phyloP scores from a whole-genome alignment of 2,797 vertebrate species.

The Galaxias olidus region DNA sequence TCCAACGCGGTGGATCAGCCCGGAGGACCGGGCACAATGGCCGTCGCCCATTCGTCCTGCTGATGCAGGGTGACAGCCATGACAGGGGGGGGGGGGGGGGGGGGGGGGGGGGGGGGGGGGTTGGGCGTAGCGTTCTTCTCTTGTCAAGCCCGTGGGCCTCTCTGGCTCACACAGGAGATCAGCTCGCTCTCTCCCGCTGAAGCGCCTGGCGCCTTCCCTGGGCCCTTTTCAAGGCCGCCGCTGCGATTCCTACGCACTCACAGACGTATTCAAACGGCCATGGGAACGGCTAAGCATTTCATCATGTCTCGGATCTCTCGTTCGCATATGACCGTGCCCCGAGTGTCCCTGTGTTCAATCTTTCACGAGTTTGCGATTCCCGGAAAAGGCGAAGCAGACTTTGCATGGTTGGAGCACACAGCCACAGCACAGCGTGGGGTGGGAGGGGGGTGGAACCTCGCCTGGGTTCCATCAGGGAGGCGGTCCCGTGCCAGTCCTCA shows the following conservation, averaged over 20 bases:
- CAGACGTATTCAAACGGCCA: slow-evolving; percentile 3
- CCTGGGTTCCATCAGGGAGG: slow-evolving; percentile 52
- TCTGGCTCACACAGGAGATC: slow-evolving; percentile 48
- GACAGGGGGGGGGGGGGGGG: slow-evolving; percentile 38
- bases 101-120: slow-evolving; percentile 27
- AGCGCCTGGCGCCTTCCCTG: slow-evolving; percentile 46
- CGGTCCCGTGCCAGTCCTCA: slow-evolving; percentile 36
- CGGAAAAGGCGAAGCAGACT: slow-evolving; percentile 33
- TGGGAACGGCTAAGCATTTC: slow-evolving; percentile 35
- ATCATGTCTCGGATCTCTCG: slow-evolving; percentile 16
- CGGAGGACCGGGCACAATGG: slow-evolving; percentile 60
- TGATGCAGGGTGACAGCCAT: slow-evolving; percentile 74
- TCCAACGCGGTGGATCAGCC: slow-evolving; percentile 48
- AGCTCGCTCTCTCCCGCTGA: slow-evolving; percentile 38
- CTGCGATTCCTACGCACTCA: slow-evolving; percentile 7
- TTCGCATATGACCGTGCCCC: slow-evolving; percentile 19
- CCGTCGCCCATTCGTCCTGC: slow-evolving; percentile 58
- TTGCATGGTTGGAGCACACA: slow-evolving; percentile 31
- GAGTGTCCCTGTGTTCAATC: slow-evolving; percentile 12
- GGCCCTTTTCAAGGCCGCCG: slow-evolving; percentile 9
- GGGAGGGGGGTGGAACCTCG: slow-evolving; percentile 21
- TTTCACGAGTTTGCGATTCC: slow-evolving; percentile 16
- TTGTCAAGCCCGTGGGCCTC: slow-evolving; percentile 55
- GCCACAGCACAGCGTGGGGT: slow-evolving; percentile 33
- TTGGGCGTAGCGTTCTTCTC: slow-evolving; percentile 38